Evolutionary conservation across 2,888 invertebrate genomes (phyloP).

Genomic region (Pocota personata): DNA sequence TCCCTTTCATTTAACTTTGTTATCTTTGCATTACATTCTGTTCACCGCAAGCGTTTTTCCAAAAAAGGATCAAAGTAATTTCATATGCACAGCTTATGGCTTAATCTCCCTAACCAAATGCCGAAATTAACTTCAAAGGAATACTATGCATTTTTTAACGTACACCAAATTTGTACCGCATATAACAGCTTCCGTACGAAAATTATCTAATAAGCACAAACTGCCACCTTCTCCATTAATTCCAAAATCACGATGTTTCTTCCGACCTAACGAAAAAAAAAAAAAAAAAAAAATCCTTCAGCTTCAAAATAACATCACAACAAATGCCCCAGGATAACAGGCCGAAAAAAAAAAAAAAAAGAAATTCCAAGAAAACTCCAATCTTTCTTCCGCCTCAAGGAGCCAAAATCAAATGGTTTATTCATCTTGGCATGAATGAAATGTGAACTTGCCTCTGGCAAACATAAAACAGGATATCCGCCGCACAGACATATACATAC

Average conservation of each 20-base stretch:
- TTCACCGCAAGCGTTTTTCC: not conserved
- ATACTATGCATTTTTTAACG: not conserved
- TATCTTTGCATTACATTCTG: not conserved
- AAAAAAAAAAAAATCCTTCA: not conserved
- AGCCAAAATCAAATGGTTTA: slow-evolving; percentile 48
- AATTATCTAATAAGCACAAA: not conserved
- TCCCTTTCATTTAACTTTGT: not conserved
- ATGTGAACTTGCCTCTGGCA: slow-evolving; percentile 14
- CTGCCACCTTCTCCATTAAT: not conserved
- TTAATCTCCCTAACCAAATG: not conserved
- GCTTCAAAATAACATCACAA: slow-evolving; percentile 10
- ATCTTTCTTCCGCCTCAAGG: slow-evolving; percentile 34
- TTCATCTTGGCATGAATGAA: slow-evolving; percentile 34
- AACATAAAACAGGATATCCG: slow-evolving; percentile 2
- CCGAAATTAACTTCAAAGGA: slow-evolving; percentile 17
- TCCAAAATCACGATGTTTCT: slow-evolving; percentile 20
- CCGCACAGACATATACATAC: not conserved
- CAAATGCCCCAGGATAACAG: slow-evolving; percentile 18
- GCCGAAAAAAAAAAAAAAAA: not conserved
- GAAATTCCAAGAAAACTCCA: not conserved
- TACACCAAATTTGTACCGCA: not conserved
- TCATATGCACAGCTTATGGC: not conserved
- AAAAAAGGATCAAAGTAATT: slow-evolving; percentile 19
- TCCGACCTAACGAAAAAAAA: not conserved
- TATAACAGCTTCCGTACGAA: not conserved